A percentile compares a stretch with the other conserved stretches of the same genome.
These are phyloP conservation scores for Andrena dorsata DNA, from an alignment of 2,888 invertebrate genomes.

Conservation along the genomic window DNA sequence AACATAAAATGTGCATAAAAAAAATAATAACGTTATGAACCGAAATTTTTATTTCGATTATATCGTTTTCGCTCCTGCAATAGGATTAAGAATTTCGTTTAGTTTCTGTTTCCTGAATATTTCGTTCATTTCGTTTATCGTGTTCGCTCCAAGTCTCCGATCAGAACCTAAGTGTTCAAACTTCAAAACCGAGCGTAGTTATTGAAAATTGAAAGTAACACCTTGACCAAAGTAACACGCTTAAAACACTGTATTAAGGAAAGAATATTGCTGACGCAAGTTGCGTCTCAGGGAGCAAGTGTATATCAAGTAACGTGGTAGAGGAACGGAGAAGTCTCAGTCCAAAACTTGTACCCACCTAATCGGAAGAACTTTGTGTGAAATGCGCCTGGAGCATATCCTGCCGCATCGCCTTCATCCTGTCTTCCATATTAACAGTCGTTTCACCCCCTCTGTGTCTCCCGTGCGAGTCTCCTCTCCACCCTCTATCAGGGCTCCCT, in stretches of 20 bases:
- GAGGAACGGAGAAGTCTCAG: conserved; percentile 56
- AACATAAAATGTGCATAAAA: too few relatives aligned
- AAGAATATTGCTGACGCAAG: conserved; percentile 56
- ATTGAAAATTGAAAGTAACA: too few relatives aligned
- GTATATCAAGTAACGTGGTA: conserved; percentile 77
- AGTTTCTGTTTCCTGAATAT: too few relatives aligned
- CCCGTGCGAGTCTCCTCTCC: conserved; percentile 59
- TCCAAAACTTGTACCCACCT: conserved; percentile 78
- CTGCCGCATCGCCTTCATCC: conserved; percentile 75
- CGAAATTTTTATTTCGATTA: too few relatives aligned
- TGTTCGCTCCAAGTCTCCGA: too few relatives aligned
- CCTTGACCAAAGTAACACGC: too few relatives aligned
- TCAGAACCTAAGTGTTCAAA: too few relatives aligned
- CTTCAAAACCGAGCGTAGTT: too few relatives aligned
- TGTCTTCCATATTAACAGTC: conserved; percentile 79
- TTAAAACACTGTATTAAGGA: conserved; percentile 3
- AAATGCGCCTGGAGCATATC: conserved; percentile 79
- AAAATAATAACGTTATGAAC: too few relatives aligned
- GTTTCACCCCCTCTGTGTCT: conserved; percentile 67
- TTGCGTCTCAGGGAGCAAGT: conserved; percentile 75
- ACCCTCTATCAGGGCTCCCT: conserved; percentile 14
- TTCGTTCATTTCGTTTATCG: too few relatives aligned
- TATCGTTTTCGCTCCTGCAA: too few relatives aligned
- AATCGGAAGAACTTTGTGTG: conserved; percentile 79
- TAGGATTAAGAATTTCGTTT: too few relatives aligned